Percentiles rank a stretch among this genome's conserved stretches.
These are phyloP conservation scores for Zaprionus taronus DNA, from an alignment of 1,140 invertebrate genomes.

Conservation along the genomic window DNA sequence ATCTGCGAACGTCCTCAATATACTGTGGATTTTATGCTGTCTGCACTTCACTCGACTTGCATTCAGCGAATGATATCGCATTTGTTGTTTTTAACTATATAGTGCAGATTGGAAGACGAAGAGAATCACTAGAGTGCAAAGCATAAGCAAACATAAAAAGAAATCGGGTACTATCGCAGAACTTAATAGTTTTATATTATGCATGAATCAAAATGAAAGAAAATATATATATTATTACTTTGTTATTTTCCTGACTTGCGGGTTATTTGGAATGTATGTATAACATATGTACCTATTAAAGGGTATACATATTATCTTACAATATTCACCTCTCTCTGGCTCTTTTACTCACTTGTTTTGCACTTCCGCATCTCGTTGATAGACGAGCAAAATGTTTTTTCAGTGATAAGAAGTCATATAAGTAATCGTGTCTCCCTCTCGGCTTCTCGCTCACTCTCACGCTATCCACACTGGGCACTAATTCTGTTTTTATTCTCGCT, in stretches of 20 bases:
- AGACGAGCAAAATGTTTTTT: slow-evolving; percentile 7
- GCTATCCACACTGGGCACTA: slow-evolving; percentile 20
- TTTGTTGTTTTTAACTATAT: background rate
- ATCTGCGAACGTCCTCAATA: background rate
- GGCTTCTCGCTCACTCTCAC: background rate
- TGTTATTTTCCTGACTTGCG: too few species aligned
- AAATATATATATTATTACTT: too few species aligned
- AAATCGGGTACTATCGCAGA: background rate
- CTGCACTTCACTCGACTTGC: slow-evolving; percentile 11
- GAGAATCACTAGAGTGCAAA: background rate
- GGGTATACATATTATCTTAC: background rate
- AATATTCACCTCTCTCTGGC: background rate
- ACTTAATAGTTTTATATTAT: too few species aligned
- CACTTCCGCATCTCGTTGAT: background rate
- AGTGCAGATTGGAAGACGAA: background rate
- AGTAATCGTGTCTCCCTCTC: background rate
- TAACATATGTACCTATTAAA: background rate
- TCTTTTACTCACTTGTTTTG: background rate
- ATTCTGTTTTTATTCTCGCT: slow-evolving; percentile 37
- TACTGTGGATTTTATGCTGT: too few species aligned
- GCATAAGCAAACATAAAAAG: background rate
- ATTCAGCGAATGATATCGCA: slow-evolving; percentile 11
- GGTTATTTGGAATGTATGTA: too few species aligned
- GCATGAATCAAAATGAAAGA: too few species aligned
- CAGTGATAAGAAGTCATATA: slow-evolving; percentile 37